phyloP scores from a whole-genome alignment of 2,113 vertebrate genomes.

The Chaetura pelagica region DNA sequence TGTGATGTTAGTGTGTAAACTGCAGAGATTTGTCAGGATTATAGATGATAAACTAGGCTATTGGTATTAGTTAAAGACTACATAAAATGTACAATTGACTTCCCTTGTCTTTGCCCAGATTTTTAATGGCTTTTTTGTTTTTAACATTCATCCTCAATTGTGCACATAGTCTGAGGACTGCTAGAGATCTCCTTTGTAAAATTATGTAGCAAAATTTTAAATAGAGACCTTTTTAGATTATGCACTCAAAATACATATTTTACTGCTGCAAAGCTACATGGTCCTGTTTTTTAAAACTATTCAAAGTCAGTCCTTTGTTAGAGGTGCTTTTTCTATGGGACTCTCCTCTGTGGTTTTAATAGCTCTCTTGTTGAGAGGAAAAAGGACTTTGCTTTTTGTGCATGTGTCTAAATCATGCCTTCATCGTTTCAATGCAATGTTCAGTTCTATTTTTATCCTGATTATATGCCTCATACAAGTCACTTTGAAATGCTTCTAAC shows the following conservation, averaged over 20 bases:
- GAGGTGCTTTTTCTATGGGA: conserved; percentile 52
- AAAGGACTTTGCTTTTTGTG: neutral
- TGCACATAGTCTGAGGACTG: neutral
- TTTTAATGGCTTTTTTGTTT: neutral
- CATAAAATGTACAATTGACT: neutral
- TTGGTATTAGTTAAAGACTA: neutral
- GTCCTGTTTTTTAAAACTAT: conserved; percentile 54
- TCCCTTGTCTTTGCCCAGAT: neutral
- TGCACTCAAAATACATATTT: neutral
- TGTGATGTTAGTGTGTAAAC: neutral
- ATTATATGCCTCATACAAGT: conserved; percentile 32
- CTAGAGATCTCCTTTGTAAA: neutral
- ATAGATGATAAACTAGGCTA: neutral
- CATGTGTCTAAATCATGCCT: conserved; percentile 23
- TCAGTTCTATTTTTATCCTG: conserved; percentile 45
- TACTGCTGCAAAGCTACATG: conserved; percentile 49
- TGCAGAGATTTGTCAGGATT: neutral
- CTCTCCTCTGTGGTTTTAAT: conserved; percentile 46
- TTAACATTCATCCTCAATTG: neutral
- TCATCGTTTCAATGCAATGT: conserved; percentile 19
- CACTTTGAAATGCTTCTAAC: conserved; percentile 52
- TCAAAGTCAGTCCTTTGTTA: conserved; percentile 58
- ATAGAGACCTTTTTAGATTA: neutral
- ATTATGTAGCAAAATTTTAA: neutral
- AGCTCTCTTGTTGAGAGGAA: neutral